Percentiles rank a stretch among this genome's conserved stretches.
These are phyloP conservation scores for Lepeophtheirus nordmannii DNA, from an alignment of 2,888 invertebrate genomes.

Conservation along the genomic window DNA sequence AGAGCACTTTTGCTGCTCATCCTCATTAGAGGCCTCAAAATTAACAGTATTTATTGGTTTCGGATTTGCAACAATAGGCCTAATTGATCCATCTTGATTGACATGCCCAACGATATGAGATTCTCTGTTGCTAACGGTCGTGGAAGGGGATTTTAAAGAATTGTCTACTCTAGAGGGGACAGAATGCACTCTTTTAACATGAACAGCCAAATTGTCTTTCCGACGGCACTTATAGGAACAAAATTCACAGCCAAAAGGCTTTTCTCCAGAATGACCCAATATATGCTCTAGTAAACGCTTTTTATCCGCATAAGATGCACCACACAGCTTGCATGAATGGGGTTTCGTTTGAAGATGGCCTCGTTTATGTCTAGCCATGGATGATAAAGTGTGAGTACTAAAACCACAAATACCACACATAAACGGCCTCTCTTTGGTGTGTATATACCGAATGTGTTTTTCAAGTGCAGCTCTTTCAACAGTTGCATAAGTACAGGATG, in stretches of 20 bases:
- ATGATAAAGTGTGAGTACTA: slow-evolving; percentile 30
- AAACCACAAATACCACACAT: slow-evolving; percentile 29
- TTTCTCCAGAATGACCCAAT: slow-evolving; percentile 30
- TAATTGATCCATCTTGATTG: slow-evolving; percentile 16
- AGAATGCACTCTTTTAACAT: slow-evolving; percentile 1
- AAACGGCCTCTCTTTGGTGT: slow-evolving; percentile 30
- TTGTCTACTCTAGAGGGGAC: not conserved
- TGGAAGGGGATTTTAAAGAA: not conserved
- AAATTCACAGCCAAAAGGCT: slow-evolving; percentile 29
- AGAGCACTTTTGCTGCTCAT: too few relatives aligned
- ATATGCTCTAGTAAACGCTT: slow-evolving; percentile 31
- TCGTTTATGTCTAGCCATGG: slow-evolving; percentile 30
- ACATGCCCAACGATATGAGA: slow-evolving; percentile 19
- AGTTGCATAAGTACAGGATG: slow-evolving; percentile 30
- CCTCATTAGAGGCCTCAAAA: too few relatives aligned
- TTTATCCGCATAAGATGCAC: slow-evolving; percentile 30
- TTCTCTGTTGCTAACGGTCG: not conserved
- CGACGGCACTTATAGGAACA: slow-evolving; percentile 29
- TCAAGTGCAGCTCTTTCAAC: slow-evolving; percentile 31
- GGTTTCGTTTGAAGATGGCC: slow-evolving; percentile 30
- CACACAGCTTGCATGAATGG: slow-evolving; percentile 29
- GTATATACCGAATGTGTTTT: slow-evolving; percentile 30
- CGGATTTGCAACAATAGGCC: slow-evolving; percentile 12
- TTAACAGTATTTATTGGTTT: not conserved
- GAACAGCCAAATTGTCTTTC: slow-evolving; percentile 25